phyloP scores from a whole-genome alignment of 2,113 vertebrate species.

The Callorhinus ursinus region DNA sequence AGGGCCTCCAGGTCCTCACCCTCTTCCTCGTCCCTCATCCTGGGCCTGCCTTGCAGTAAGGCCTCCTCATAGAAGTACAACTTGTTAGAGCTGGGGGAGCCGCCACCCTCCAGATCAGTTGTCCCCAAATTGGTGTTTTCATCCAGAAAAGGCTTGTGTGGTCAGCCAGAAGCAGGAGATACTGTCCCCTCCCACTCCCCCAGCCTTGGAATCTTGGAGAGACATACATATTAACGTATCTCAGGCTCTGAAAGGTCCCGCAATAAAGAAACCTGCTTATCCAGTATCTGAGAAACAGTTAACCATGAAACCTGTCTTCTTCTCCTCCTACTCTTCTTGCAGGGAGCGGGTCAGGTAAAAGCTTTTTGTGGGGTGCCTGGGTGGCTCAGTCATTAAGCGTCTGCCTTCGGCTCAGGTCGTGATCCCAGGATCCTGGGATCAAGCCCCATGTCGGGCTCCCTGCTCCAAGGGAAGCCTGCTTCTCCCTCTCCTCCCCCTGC shows the following conservation, averaged over 20 bases:
- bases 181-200: neutral
- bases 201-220: neutral
- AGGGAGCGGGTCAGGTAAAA: neutral
- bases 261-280: slow-evolving; percentile 13
- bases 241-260: neutral
- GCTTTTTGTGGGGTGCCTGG: neutral
- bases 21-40: neutral
- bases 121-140: neutral
- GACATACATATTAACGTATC: neutral
- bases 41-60: neutral
- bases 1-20: neutral
- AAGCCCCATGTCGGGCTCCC: no score
- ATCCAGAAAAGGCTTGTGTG: neutral
- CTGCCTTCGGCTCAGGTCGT: no score
- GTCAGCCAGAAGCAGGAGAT: neutral
- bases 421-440: no score
- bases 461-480: no score
- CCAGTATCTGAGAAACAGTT: neutral
- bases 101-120: neutral
- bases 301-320: neutral
- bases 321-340: neutral
- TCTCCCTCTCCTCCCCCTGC: no score
- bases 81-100: neutral
- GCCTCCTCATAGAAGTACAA: neutral
- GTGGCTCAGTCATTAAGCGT: no score